phyloP scores from a whole-genome alignment of 2,888 invertebrate genomes.

The Gymnoscelis rufifasciata region DNA sequence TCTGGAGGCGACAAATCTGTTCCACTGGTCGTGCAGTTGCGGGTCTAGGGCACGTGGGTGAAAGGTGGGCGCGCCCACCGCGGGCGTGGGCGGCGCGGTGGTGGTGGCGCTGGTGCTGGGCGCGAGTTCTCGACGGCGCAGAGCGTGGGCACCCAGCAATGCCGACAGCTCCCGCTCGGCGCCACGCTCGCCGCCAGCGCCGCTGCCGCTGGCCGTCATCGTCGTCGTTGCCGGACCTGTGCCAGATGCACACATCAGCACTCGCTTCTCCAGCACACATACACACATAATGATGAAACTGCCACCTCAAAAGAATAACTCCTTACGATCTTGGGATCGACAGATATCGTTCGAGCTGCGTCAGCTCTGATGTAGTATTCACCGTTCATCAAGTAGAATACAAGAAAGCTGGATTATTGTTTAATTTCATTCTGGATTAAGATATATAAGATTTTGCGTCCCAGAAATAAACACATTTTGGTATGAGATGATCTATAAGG shows the following conservation, averaged over 20 bases:
- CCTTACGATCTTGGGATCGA: too few species aligned
- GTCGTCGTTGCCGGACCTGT: not conserved
- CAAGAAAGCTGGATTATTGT: too few species aligned
- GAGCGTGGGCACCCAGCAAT: constrained; percentile 37
- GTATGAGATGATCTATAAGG: too few species aligned
- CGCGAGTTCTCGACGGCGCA: constrained; percentile 37
- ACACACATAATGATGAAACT: too few species aligned
- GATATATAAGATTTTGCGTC: too few species aligned
- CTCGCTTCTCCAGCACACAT: too few species aligned
- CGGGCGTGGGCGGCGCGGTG: not conserved
- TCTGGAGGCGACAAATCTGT: constrained; percentile 44
- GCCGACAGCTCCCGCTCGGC: constrained; percentile 59
- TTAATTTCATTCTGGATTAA: too few species aligned
- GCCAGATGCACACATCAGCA: not conserved
- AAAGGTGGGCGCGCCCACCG: constrained; percentile 29
- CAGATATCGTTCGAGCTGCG: too few species aligned
- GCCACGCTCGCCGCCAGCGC: constrained; percentile 20
- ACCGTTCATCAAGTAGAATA: too few species aligned
- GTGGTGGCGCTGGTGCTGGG: constrained; percentile 5
- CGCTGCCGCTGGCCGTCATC: not conserved
- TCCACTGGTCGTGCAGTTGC: constrained; percentile 46
- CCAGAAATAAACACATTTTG: too few species aligned
- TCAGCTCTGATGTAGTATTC: too few species aligned
- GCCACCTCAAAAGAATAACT: too few species aligned
- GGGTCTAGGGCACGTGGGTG: constrained; percentile 40